Conservation (phyloP, 2,113 vertebrate species). For the mouse (Mus musculus) region DNA sequence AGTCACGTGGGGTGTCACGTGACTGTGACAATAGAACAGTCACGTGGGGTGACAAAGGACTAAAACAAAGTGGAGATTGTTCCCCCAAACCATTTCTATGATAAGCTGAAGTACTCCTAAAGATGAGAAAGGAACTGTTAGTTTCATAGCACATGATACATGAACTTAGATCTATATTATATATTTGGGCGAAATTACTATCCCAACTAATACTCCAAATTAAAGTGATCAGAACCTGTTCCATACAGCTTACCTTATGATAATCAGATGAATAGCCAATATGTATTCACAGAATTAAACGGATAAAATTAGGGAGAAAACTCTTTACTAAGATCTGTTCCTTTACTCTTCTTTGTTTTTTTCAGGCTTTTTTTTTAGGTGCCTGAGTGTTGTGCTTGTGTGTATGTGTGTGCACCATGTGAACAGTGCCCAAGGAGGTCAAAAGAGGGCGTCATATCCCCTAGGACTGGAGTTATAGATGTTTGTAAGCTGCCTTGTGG, state of each 20-base stretch:
- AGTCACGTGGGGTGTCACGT: slow-evolving; percentile 49
- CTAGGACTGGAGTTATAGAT: background rate
- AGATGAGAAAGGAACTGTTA: background rate
- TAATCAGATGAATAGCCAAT: background rate
- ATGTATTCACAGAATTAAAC: background rate
- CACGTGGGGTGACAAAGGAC: slow-evolving; percentile 36
- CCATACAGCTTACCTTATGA: background rate
- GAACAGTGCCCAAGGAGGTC: background rate
- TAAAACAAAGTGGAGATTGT: slow-evolving; percentile 56
- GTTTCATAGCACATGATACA: background rate
- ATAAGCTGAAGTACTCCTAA: slow-evolving; percentile 27
- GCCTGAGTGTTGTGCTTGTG: background rate
- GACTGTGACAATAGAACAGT: slow-evolving; percentile 56
- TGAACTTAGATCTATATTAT: slow-evolving; percentile 31
- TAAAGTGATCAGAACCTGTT: background rate
- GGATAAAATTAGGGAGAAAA: background rate
- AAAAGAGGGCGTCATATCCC: background rate
- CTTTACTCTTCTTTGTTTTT: slow-evolving; percentile 36
- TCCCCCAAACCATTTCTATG: slow-evolving; percentile 3
- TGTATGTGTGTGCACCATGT: background rate
- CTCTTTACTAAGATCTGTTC: slow-evolving; percentile 36
- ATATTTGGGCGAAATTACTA: background rate
- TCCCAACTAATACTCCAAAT: slow-evolving; percentile 20
- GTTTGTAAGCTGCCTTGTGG: background rate
- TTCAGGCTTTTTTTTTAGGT: background rate